Conservation (phyloP, 1,140 invertebrate species). For the Drosophila leontia region DNA sequence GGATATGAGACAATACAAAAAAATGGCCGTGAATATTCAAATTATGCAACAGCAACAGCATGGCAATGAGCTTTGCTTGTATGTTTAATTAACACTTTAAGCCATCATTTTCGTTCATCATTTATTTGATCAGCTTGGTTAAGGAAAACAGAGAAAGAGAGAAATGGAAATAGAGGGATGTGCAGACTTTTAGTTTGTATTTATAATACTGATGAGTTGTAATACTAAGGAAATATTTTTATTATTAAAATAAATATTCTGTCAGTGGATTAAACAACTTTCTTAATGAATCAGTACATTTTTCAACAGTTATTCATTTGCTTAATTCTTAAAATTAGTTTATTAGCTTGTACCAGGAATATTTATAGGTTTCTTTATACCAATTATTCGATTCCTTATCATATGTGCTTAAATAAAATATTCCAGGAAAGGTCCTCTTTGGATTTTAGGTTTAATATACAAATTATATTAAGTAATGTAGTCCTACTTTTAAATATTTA, state of each 20-base stretch:
- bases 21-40: slow-evolving; percentile 8
- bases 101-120: slow-evolving; percentile 66
- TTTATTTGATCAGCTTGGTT: slow-evolving; percentile 57
- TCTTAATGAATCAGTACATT: neutral
- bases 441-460: too few species aligned
- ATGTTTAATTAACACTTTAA: slow-evolving; percentile 80
- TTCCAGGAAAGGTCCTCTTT: neutral
- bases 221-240: neutral
- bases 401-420: too few species aligned
- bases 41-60: slow-evolving; percentile 54
- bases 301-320: neutral
- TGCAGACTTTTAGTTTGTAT: neutral
- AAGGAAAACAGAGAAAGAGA: neutral
- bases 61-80: slow-evolving; percentile 29
- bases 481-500: neutral
- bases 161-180: neutral
- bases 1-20: slow-evolving; percentile 26
- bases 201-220: neutral
- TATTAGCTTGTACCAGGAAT: neutral
- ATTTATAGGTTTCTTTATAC: neutral
- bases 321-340: neutral
- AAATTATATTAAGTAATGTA: neutral
- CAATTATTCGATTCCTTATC: neutral
- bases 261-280: neutral
- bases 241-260: neutral